Conservation (phyloP, 2,888 invertebrate species). For the Parnassius smintheus region DNA sequence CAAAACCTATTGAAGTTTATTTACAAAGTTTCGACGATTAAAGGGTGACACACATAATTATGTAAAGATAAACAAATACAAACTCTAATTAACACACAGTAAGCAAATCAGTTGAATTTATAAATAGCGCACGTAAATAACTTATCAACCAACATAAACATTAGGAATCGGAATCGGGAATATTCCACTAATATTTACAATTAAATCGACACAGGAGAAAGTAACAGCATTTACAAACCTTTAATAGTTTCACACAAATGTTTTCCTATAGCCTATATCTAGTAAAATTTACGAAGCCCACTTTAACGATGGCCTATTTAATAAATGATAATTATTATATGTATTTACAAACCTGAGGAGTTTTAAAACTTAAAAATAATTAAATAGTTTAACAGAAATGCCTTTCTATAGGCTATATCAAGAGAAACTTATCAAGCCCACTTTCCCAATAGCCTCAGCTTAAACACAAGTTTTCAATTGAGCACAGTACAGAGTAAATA, state of each 20-base stretch:
- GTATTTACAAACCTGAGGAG: too few relatives aligned
- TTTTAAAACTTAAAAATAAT: slow-evolving; percentile 1
- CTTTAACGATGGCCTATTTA: slow-evolving; percentile 12
- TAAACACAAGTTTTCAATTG: slow-evolving; percentile 12
- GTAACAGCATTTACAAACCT: background rate
- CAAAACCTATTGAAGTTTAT: background rate
- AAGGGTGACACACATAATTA: slow-evolving; percentile 12
- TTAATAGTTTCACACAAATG: too few relatives aligned
- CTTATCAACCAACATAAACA: slow-evolving; percentile 19
- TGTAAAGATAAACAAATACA: slow-evolving; percentile 16
- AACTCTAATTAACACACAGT: slow-evolving; percentile 16
- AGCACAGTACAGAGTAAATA: background rate
- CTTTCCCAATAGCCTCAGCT: slow-evolving; percentile 19
- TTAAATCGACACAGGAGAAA: slow-evolving; percentile 1
- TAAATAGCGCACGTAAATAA: slow-evolving; percentile 19
- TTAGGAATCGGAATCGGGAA: slow-evolving; percentile 13
- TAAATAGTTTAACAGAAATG: slow-evolving; percentile 10
- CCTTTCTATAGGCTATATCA: slow-evolving; percentile 15
- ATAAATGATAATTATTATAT: too few relatives aligned
- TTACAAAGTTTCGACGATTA: background rate
- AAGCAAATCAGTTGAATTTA: slow-evolving; percentile 20
- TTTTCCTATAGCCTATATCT: background rate
- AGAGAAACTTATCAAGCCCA: slow-evolving; percentile 18
- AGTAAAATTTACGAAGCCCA: slow-evolving; percentile 3
- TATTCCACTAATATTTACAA: slow-evolving; percentile 16